Conservation (phyloP, 2,888 invertebrate species). For the Bruchidius siliquastri region DNA sequence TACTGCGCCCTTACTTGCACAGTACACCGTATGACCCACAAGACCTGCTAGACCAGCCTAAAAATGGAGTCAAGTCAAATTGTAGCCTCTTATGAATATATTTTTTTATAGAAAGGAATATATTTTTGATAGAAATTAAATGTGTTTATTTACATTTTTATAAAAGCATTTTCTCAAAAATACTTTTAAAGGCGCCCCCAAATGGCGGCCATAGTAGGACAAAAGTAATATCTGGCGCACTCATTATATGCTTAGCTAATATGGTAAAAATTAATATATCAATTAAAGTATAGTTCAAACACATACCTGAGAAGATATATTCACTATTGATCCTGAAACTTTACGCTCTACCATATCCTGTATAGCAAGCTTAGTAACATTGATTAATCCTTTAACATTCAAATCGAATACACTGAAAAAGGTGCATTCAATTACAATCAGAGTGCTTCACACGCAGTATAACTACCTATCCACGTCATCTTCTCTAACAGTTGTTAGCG, state of each 20-base stretch:
- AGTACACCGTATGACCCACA: constrained; percentile 73
- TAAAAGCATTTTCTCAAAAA: no score
- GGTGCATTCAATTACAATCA: no score
- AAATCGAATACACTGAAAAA: constrained; percentile 62
- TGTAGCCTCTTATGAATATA: no score
- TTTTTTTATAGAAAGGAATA: no score
- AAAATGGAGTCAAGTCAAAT: background rate
- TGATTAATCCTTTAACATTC: constrained; percentile 81
- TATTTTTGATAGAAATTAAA: no score
- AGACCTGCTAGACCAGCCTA: constrained; percentile 69
- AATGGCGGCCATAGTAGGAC: no score
- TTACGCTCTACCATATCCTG: constrained; percentile 67
- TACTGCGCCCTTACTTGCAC: constrained; percentile 83
- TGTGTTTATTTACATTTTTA: no score
- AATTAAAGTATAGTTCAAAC: no score
- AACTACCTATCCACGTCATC: constrained; percentile 67
- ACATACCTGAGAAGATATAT: constrained; percentile 72
- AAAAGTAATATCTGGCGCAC: no score
- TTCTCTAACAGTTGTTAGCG: constrained; percentile 65
- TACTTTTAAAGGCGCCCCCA: no score
- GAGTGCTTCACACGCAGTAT: background rate
- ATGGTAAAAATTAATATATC: no score
- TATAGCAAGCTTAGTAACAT: constrained; percentile 79
- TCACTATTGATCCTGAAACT: constrained; percentile 76
- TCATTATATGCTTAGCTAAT: no score